phyloP scores from a whole-genome alignment of 2,113 vertebrate genomes.

The Actenoides hombroni region DNA sequence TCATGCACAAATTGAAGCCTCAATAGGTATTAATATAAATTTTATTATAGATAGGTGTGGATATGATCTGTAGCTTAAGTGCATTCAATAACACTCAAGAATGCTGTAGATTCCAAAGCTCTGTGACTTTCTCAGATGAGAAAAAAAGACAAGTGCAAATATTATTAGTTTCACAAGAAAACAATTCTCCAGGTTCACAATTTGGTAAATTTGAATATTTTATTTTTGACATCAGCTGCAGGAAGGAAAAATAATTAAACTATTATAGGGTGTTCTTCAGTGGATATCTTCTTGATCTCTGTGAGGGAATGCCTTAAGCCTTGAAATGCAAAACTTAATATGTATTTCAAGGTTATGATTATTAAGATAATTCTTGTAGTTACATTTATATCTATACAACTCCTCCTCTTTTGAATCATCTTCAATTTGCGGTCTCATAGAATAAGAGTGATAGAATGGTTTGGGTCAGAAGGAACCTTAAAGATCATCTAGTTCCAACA shows the following conservation, averaged over 20 bases:
- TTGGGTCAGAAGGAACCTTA: no score
- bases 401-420: neutral
- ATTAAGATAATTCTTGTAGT: neutral
- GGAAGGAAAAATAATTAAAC: neutral
- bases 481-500: no score
- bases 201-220: neutral
- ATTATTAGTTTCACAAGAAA: neutral
- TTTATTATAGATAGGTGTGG: neutral
- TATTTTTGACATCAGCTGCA: neutral
- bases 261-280: neutral
- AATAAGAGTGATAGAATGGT: neutral
- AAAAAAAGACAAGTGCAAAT: neutral
- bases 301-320: neutral
- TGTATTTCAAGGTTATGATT: neutral
- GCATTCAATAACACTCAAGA: neutral
- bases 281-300: neutral
- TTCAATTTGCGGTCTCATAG: neutral
- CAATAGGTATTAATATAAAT: neutral
- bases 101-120: neutral
- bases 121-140: neutral
- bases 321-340: neutral
- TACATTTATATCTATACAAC: neutral
- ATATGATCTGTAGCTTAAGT: neutral
- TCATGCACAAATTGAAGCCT: no score
- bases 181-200: neutral